These are phyloP conservation scores for Melanotaenia trifasciata DNA, from an alignment of 2,797 vertebrate genomes.

Conservation along the genomic window DNA sequence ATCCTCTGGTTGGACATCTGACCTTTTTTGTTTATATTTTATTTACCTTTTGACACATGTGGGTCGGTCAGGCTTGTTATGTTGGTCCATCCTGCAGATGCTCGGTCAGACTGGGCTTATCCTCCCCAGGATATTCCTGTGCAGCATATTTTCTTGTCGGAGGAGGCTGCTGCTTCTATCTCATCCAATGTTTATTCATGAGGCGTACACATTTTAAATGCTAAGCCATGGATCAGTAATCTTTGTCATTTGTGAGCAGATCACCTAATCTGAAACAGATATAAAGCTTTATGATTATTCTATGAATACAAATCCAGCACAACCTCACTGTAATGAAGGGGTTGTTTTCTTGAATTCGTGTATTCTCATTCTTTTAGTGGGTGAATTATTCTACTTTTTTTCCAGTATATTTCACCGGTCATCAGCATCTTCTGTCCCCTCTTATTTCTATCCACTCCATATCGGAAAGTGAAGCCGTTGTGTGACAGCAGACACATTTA, in stretches of 20 bases:
- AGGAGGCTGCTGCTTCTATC: not conserved
- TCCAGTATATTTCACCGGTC: not conserved
- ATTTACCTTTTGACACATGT: not conserved
- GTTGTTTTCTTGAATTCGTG: constrained; percentile 23
- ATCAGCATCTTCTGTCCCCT: constrained; percentile 1
- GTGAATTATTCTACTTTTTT: constrained; percentile 8
- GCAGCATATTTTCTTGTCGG: not conserved
- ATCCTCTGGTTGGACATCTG: not conserved
- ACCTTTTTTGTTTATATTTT: not conserved
- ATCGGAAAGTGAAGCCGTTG: constrained; percentile 12
- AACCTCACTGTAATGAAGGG: not conserved
- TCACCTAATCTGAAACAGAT: not conserved
- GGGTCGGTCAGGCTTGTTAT: not conserved
- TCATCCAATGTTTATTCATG: not conserved
- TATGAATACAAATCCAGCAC: constrained; percentile 25
- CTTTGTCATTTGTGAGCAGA: not conserved
- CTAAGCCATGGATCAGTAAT: not conserved
- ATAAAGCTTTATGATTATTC: not conserved
- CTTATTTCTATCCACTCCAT: constrained; percentile 23
- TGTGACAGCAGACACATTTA: constrained; percentile 30
- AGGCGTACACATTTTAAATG: not conserved
- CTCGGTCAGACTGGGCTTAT: not conserved
- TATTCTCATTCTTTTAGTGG: not conserved
- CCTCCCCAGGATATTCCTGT: not conserved
- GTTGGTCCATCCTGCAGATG: not conserved